A percentile compares a stretch with the other conserved stretches of the same genome.
phyloP scores from a whole-genome alignment of 2,888 invertebrate species.

The Leptinotarsa haldemani region DNA sequence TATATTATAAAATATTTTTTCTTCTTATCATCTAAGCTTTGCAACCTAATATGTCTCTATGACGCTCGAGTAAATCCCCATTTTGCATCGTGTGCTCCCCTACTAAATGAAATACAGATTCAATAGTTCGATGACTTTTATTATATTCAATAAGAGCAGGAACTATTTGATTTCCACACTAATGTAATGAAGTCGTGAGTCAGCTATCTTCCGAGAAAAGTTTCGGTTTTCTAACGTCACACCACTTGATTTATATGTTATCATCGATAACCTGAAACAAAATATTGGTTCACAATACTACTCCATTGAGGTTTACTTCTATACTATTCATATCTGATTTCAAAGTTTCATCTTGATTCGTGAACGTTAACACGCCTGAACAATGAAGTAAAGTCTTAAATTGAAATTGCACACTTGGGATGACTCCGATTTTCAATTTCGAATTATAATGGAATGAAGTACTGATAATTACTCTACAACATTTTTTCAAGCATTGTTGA shows the following conservation, averaged over 20 bases:
- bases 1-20: no score
- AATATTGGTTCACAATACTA: conserved; percentile 3
- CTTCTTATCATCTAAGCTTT: no score
- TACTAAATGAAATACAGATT: not conserved
- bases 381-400: no score
- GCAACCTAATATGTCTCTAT: no score
- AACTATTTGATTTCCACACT: not conserved
- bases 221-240: not conserved
- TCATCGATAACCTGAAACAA: conserved; percentile 12
- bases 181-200: not conserved
- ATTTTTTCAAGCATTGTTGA: no score
- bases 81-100: no score
- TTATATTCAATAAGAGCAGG: conserved; percentile 13
- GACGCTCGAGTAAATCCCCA: no score
- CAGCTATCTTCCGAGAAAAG: not conserved
- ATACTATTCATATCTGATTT: not conserved
- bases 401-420: no score
- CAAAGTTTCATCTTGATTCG: not conserved
- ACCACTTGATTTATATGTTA: not conserved
- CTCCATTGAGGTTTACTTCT: not conserved
- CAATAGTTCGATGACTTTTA: conserved; percentile 12
- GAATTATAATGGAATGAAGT: no score
- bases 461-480: no score
- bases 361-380: not conserved
- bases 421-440: no score